A percentile compares a stretch with the other conserved stretches of the same genome.
phyloP scores from a whole-genome alignment of 2,888 invertebrate genomes.

The Drosophila affinis region DNA sequence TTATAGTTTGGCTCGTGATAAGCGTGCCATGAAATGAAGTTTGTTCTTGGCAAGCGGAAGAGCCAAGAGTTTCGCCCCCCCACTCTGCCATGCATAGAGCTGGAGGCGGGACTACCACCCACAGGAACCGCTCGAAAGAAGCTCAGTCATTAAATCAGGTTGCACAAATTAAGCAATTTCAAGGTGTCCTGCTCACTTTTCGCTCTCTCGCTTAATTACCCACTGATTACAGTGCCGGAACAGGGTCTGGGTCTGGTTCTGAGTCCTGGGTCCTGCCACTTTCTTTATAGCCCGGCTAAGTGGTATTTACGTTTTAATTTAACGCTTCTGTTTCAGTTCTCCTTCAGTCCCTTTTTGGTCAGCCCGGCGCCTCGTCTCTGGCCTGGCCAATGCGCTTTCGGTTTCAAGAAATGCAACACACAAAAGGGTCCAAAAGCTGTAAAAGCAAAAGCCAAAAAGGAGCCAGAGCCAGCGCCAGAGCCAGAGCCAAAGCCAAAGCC shows the following conservation, averaged over 20 bases:
- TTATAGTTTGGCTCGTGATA: constrained; percentile 70
- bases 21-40: constrained; percentile 67
- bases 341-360: constrained; percentile 8
- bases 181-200: constrained; percentile 60
- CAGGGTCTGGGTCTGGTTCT: constrained; percentile 7
- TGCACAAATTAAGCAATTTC: constrained; percentile 70
- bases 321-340: constrained; percentile 73
- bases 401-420: constrained; percentile 70
- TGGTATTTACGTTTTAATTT: constrained; percentile 82
- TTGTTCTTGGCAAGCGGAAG: background rate
- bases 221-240: constrained; percentile 67
- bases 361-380: constrained; percentile 10
- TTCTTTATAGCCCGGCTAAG: constrained; percentile 78
- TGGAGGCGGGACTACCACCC: background rate
- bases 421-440: constrained; percentile 34
- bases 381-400: constrained; percentile 64
- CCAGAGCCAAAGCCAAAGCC: constrained; percentile 13
- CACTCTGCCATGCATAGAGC: background rate
- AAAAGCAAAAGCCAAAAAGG: constrained; percentile 27
- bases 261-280: constrained; percentile 52
- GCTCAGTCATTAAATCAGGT: constrained; percentile 62
- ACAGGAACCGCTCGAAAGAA: background rate
- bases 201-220: constrained; percentile 71
- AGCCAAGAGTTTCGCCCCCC: background rate
- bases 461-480: constrained; percentile 6